Conservation (phyloP, 2,888 invertebrate genomes). For the Muscina levida region DNA sequence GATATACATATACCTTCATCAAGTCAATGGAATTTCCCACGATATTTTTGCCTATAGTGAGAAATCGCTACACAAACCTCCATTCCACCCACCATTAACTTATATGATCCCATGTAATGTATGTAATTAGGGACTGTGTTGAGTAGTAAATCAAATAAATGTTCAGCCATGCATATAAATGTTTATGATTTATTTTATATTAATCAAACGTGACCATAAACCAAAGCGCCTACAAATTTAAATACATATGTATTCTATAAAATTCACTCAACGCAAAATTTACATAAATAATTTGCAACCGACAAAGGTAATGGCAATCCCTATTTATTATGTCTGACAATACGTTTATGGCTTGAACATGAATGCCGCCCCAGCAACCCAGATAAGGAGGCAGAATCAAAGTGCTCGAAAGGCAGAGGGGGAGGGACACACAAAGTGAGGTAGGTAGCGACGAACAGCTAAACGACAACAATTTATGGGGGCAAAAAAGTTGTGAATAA, state of each 20-base stretch:
- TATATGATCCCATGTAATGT: no score
- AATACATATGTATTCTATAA: conserved; percentile 13
- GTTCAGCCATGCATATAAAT: no score
- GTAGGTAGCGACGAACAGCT: no score
- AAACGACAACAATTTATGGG: conserved; percentile 11
- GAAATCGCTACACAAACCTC: no score
- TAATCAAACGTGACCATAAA: conserved; percentile 23
- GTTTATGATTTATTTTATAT: conserved; percentile 3
- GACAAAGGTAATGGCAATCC: conserved; percentile 19
- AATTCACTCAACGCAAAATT: conserved; percentile 13
- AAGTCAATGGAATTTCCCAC: no score
- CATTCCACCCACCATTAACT: no score
- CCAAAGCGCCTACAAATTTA: conserved; percentile 25
- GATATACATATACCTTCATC: no score
- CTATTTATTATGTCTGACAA: conserved; percentile 49
- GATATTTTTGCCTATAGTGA: no score
- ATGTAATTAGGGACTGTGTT: no score
- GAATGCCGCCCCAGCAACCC: not conserved
- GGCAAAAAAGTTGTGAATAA: conserved; percentile 35
- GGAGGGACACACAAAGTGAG: not conserved
- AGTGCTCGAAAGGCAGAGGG: not conserved
- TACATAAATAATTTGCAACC: conserved; percentile 16
- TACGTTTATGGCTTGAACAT: conserved; percentile 45
- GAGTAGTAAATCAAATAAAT: no score
- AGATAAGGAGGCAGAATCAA: not conserved